Conservation (phyloP, 2,113 vertebrate genomes). For the Hypanus sabinus region DNA sequence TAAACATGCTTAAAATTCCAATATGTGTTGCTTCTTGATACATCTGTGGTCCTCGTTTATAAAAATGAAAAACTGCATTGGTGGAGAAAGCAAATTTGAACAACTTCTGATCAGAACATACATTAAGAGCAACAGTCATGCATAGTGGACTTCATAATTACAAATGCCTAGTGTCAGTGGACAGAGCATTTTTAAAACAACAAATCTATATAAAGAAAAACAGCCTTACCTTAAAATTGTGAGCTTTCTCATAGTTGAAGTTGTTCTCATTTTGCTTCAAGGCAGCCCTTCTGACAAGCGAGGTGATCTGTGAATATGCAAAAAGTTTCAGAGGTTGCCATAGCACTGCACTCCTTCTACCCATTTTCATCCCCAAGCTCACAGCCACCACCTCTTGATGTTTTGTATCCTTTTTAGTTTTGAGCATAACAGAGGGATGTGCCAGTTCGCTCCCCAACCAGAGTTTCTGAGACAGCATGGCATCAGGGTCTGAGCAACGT, state of each 20-base stretch:
- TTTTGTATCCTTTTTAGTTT: slow-evolving; percentile 70
- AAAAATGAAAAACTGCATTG: not conserved
- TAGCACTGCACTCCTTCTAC: slow-evolving; percentile 70
- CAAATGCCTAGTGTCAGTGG: not conserved
- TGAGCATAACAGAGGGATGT: slow-evolving; percentile 62
- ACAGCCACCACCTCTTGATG: slow-evolving; percentile 83
- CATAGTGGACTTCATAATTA: not conserved
- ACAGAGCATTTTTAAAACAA: not conserved
- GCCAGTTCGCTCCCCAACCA: slow-evolving; percentile 66
- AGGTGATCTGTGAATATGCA: slow-evolving; percentile 93
- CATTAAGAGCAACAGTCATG: not conserved
- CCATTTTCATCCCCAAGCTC: slow-evolving; percentile 81
- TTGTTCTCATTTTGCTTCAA: slow-evolving; percentile 83
- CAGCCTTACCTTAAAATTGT: slow-evolving; percentile 93
- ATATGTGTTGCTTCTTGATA: no score
- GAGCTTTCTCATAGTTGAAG: slow-evolving; percentile 90
- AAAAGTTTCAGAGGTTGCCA: slow-evolving; percentile 96
- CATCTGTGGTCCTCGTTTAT: no score
- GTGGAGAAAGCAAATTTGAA: not conserved
- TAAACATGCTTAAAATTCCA: not conserved
- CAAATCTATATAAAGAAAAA: not conserved
- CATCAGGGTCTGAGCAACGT: slow-evolving; percentile 58
- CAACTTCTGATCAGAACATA: not conserved
- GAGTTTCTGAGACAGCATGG: slow-evolving; percentile 58
- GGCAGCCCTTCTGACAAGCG: slow-evolving; percentile 77